Percentiles rank a stretch among this genome's conserved stretches.
Evolutionary conservation across 1,140 invertebrate species (phyloP).

Genomic region (Mercenaria mercenaria): DNA sequence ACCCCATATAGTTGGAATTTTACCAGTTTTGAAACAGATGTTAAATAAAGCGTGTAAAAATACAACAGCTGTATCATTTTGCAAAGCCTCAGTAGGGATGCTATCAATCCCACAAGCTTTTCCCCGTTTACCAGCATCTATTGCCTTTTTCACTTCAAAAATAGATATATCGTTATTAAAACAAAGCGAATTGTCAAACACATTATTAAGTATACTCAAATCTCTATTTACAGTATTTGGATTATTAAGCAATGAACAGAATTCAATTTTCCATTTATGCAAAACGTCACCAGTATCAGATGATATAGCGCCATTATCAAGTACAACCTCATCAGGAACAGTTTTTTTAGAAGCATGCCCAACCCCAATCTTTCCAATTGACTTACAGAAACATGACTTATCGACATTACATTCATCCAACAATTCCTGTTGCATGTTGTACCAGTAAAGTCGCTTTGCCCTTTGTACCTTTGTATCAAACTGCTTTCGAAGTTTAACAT

Average conservation of each 20-base stretch:
- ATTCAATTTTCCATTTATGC: no score
- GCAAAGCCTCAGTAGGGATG: background rate
- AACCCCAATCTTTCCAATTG: background rate
- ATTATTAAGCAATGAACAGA: no score
- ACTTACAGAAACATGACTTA: background rate
- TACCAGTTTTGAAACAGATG: no score
- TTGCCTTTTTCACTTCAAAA: background rate
- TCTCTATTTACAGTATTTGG: no score
- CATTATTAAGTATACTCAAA: no score
- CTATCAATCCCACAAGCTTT: no score
- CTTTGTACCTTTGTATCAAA: constrained; percentile 13
- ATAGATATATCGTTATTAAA: background rate
- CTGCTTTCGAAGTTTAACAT: background rate
- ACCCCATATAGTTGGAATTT: background rate
- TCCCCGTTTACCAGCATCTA: no score
- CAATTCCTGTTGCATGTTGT: background rate
- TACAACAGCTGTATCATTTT: background rate
- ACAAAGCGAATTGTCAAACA: no score
- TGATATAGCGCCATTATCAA: background rate
- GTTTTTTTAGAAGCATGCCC: background rate
- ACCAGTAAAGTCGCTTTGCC: background rate
- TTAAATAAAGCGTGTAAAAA: background rate
- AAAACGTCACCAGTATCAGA: background rate
- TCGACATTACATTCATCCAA: background rate
- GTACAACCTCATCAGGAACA: background rate